phyloP scores from a whole-genome alignment of 2,113 vertebrate species.

The Cebidichthys violaceus region DNA sequence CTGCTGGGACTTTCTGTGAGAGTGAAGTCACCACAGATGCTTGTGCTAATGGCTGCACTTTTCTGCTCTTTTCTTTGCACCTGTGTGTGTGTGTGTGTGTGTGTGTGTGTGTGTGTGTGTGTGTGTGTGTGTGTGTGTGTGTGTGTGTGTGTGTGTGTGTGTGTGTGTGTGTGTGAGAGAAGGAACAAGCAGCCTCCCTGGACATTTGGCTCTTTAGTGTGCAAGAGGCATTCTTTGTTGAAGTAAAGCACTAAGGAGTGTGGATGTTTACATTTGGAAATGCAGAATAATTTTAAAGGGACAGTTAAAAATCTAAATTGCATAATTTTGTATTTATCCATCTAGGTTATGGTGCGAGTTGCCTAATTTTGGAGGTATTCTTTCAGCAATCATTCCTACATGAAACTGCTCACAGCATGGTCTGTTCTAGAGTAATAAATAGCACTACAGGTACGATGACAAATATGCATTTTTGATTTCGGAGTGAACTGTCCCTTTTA shows the following conservation, averaged over 20 bases:
- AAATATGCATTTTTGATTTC: too few relatives aligned
- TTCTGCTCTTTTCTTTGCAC: neutral
- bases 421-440: neutral
- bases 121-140: neutral
- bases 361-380: too few relatives aligned
- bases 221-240: constrained; percentile 17
- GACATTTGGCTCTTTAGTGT: constrained; percentile 14
- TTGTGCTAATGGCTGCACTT: constrained; percentile 22
- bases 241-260: constrained; percentile 29
- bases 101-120: neutral
- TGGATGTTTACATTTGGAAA: constrained; percentile 41
- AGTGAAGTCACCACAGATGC: constrained; percentile 19
- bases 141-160: neutral
- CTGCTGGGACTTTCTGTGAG: constrained; percentile 37
- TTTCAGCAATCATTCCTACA: neutral
- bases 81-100: neutral
- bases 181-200: constrained; percentile 1
- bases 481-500: too few relatives aligned
- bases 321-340: too few relatives aligned
- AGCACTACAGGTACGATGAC: too few relatives aligned
- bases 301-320: too few relatives aligned
- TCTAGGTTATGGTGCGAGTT: too few relatives aligned
- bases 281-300: constrained; percentile 13
- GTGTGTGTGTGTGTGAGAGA: neutral
- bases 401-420: neutral